Conservation (phyloP, 2,797 vertebrate species). For the Poeciliopsis turneri region DNA sequence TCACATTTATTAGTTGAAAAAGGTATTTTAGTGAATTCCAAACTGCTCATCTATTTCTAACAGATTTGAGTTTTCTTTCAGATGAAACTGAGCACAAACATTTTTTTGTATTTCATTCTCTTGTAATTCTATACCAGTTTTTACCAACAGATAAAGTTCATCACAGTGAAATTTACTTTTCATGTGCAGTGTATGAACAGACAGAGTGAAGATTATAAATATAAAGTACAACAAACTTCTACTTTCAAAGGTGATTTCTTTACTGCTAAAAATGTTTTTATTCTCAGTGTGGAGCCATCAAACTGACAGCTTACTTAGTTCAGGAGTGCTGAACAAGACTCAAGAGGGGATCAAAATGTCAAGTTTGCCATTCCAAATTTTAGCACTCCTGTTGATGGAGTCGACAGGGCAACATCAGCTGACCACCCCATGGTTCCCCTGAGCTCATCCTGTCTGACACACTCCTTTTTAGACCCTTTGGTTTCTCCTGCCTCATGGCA, state of each 20-base stretch:
- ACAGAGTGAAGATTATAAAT: constrained; percentile 1
- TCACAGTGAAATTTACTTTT: not conserved
- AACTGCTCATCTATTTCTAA: not conserved
- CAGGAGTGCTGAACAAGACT: constrained; percentile 37
- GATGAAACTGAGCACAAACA: not conserved
- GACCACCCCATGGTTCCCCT: constrained; percentile 35
- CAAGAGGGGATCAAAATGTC: constrained; percentile 56
- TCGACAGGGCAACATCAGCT: constrained; percentile 30
- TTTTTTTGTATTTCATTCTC: not conserved
- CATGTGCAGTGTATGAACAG: not conserved
- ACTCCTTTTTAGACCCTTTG: constrained; percentile 38
- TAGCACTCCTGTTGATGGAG: constrained; percentile 49
- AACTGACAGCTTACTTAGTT: constrained; percentile 54
- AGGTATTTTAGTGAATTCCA: too few species aligned
- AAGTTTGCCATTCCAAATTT: constrained; percentile 59
- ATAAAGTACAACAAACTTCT: constrained; percentile 2
- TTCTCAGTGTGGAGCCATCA: constrained; percentile 34
- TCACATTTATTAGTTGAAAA: too few species aligned
- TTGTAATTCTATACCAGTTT: not conserved
- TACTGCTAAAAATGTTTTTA: constrained; percentile 25
- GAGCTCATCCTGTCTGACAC: constrained; percentile 49
- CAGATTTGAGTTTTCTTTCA: not conserved
- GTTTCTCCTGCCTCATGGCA: constrained; percentile 5
- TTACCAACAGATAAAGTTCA: not conserved
- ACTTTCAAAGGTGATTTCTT: constrained; percentile 17